Evolutionary conservation across 2,113 vertebrate species (phyloP).

Genomic region (Chlorodrepanis virens): DNA sequence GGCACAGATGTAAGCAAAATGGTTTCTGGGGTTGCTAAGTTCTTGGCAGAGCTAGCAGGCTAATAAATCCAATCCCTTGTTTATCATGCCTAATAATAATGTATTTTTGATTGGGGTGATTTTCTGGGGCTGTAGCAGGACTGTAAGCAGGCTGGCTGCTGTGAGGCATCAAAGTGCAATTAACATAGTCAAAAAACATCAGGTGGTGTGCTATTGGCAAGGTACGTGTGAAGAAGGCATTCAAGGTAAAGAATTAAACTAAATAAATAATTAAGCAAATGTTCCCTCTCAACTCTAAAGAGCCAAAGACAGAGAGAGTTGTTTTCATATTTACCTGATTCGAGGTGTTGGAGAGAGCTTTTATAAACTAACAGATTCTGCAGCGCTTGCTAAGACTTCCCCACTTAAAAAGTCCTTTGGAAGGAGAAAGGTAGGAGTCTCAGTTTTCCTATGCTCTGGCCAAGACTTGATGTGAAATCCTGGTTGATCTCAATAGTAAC

Average conservation of each 20-base stretch:
- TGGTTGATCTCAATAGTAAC: background rate
- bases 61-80: background rate
- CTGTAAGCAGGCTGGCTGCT: background rate
- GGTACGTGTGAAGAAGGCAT: background rate
- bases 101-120: background rate
- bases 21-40: background rate
- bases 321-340: background rate
- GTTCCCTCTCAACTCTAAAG: background rate
- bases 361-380: background rate
- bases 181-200: background rate
- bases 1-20: rapidly evolving
- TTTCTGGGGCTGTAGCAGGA: background rate
- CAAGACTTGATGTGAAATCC: background rate
- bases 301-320: background rate
- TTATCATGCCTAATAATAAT: background rate
- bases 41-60: background rate
- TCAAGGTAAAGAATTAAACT: background rate
- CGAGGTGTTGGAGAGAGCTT: rapidly evolving
- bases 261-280: background rate
- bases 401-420: background rate
- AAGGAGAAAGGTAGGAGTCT: background rate
- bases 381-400: background rate
- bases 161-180: background rate
- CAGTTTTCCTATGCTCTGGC: background rate
- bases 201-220: background rate